Conservation (phyloP, 2,888 invertebrate species). For the Drosophila pseudotalamancana region DNA sequence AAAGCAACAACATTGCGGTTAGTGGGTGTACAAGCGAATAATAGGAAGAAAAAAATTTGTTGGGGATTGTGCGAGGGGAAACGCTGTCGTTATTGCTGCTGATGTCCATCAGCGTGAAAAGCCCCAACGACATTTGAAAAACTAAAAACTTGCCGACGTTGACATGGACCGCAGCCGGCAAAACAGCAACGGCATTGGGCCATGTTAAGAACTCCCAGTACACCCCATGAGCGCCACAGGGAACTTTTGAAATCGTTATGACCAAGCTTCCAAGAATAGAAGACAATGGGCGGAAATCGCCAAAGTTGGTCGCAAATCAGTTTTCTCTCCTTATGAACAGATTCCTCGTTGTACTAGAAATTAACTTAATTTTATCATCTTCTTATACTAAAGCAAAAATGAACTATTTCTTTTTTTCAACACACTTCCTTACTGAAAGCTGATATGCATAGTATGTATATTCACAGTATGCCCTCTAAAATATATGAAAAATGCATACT, state of each 20-base stretch:
- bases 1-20: slow-evolving; percentile 64
- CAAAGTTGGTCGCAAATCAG: slow-evolving; percentile 67
- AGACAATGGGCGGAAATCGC: slow-evolving; percentile 50
- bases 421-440: too few relatives aligned
- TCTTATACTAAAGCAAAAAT: too few relatives aligned
- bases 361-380: slow-evolving; percentile 31
- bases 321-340: slow-evolving; percentile 35
- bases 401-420: too few relatives aligned
- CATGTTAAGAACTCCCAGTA: slow-evolving; percentile 22
- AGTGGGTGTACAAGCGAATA: slow-evolving; percentile 26
- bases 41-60: slow-evolving; percentile 8
- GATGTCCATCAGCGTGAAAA: slow-evolving; percentile 76
- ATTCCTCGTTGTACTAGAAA: slow-evolving; percentile 55
- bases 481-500: too few relatives aligned
- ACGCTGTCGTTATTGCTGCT: slow-evolving; percentile 34
- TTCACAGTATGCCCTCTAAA: too few relatives aligned
- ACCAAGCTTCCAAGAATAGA: slow-evolving; percentile 4
- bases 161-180: slow-evolving; percentile 49
- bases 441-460: too few relatives aligned
- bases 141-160: slow-evolving; percentile 73
- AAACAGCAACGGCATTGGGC: slow-evolving; percentile 30
- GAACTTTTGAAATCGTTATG: slow-evolving; percentile 17
- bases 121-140: slow-evolving; percentile 75
- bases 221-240: slow-evolving; percentile 1
- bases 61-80: slow-evolving; percentile 1